Evolutionary conservation across 2,797 vertebrate species (phyloP).

Genomic region (Prionace glauca): DNA sequence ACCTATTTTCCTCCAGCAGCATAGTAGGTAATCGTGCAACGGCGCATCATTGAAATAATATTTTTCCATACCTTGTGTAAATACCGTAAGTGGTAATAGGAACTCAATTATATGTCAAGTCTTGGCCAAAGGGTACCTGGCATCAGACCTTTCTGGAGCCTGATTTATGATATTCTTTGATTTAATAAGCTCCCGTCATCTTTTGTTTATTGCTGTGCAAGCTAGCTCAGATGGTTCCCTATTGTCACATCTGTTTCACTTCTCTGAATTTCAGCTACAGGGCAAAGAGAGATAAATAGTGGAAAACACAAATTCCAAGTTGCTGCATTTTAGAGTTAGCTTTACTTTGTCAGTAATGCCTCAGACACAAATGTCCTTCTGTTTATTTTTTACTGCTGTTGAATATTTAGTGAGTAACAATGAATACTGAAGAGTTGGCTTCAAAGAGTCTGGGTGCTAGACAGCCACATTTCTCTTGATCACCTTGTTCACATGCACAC

Average conservation of each 20-base stretch:
- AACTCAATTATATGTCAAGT: not conserved
- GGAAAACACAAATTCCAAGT: not conserved
- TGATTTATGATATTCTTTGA: slow-evolving; percentile 28
- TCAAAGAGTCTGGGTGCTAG: not conserved
- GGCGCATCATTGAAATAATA: not conserved
- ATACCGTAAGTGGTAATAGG: not conserved
- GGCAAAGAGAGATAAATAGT: not conserved
- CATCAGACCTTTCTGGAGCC: not conserved
- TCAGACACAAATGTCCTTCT: not conserved
- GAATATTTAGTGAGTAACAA: not conserved
- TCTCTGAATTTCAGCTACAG: not conserved
- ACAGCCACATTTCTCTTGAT: not conserved
- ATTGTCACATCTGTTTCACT: slow-evolving; percentile 30
- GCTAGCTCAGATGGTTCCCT: not conserved
- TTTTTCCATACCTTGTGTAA: not conserved
- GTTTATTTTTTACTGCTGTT: not conserved
- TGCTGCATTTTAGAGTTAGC: not conserved
- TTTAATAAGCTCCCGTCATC: slow-evolving; percentile 30
- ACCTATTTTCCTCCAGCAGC: too few relatives aligned
- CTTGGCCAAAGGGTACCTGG: slow-evolving; percentile 2
- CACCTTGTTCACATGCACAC: not conserved
- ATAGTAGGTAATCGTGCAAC: not conserved
- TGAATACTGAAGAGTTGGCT: not conserved
- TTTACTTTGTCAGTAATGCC: not conserved
- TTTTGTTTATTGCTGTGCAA: not conserved